Conservation (phyloP, 2,888 invertebrate genomes). For the Deroplatys truncata region DNA sequence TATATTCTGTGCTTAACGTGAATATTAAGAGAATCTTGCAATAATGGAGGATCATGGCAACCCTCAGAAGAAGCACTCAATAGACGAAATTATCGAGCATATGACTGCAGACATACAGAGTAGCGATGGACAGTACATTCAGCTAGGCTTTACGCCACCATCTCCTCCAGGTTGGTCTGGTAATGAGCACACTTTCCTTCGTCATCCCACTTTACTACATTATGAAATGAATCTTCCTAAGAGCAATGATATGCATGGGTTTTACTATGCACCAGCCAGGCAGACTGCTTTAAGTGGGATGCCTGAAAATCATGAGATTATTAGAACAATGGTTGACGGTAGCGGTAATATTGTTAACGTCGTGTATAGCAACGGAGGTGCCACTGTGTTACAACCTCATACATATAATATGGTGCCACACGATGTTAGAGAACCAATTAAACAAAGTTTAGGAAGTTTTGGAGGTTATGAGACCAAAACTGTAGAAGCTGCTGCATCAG, state of each 20-base stretch:
- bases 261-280: slow-evolving; percentile 20
- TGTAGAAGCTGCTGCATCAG: neutral
- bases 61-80: slow-evolving; percentile 25
- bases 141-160: slow-evolving; percentile 49
- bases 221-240: slow-evolving; percentile 23
- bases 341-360: slow-evolving; percentile 46
- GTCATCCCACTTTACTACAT: slow-evolving; percentile 17
- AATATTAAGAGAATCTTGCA: no score
- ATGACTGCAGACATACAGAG: slow-evolving; percentile 55
- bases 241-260: slow-evolving; percentile 18
- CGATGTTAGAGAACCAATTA: slow-evolving; percentile 6
- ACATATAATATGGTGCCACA: slow-evolving; percentile 17
- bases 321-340: slow-evolving; percentile 40
- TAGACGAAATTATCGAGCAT: slow-evolving; percentile 56
- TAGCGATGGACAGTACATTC: slow-evolving; percentile 54
- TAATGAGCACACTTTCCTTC: neutral
- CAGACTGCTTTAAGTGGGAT: slow-evolving; percentile 11
- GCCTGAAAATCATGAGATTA: slow-evolving; percentile 19
- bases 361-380: slow-evolving; percentile 19
- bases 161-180: slow-evolving; percentile 39
- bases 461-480: slow-evolving; percentile 20
- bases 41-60: slow-evolving; percentile 15
- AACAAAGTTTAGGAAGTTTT: slow-evolving; percentile 23
- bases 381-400: slow-evolving; percentile 1
- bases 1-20: no score